Evolutionary conservation across 2,888 invertebrate species (phyloP).

Genomic region (Magallana nippona): DNA sequence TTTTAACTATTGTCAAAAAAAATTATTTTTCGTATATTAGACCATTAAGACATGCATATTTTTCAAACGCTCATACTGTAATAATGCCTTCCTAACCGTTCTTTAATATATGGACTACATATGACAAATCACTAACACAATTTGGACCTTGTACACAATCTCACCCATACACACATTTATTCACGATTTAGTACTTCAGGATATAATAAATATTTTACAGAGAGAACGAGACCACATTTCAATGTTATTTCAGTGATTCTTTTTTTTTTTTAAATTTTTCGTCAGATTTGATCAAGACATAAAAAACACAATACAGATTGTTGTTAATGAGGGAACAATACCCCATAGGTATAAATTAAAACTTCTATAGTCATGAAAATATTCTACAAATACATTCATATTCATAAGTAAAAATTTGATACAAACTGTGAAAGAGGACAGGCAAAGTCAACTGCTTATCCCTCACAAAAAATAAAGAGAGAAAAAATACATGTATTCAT

Average conservation of each 20-base stretch:
- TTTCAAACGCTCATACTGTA: not conserved
- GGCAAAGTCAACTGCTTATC: slow-evolving; percentile 7
- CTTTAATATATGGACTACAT: slow-evolving; percentile 26
- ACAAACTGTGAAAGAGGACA: slow-evolving; percentile 23
- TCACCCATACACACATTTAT: not conserved
- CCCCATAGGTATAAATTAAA: slow-evolving; percentile 29
- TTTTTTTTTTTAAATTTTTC: not conserved
- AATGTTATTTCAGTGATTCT: slow-evolving; percentile 5
- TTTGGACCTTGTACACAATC: slow-evolving; percentile 26
- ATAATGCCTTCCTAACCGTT: slow-evolving; percentile 21
- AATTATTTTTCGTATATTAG: not conserved
- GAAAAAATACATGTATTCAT: slow-evolving; percentile 17
- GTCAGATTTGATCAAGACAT: slow-evolving; percentile 4
- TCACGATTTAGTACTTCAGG: not conserved
- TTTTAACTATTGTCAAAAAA: not conserved
- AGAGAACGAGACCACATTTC: slow-evolving; percentile 16
- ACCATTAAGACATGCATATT: slow-evolving; percentile 15
- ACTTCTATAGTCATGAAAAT: slow-evolving; percentile 17
- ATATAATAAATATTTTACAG: slow-evolving; percentile 32
- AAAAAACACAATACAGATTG: not conserved
- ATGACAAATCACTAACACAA: slow-evolving; percentile 33
- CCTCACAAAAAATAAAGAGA: slow-evolving; percentile 19
- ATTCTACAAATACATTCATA: slow-evolving; percentile 30
- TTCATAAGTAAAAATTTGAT: slow-evolving; percentile 33
- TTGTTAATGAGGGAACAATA: not conserved